These are phyloP conservation scores for Epicauta chinensis DNA, from an alignment of 1,140 invertebrate species.

Conservation along the genomic window DNA sequence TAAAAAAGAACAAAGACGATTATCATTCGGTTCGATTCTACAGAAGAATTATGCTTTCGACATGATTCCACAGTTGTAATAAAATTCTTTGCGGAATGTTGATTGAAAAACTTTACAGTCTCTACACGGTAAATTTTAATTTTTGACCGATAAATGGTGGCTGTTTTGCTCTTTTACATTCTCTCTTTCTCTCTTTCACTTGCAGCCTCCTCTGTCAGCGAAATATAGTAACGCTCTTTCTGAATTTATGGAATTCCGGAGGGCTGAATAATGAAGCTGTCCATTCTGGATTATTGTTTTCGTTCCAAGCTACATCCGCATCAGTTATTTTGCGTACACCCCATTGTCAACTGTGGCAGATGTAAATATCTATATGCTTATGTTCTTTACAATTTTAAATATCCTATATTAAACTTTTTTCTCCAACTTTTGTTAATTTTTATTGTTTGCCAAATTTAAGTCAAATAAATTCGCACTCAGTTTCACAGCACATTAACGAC, in stretches of 20 bases:
- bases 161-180: too few species aligned
- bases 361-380: not conserved
- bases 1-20: too few species aligned
- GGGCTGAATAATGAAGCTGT: conserved; percentile 13
- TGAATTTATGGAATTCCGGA: conserved; percentile 11
- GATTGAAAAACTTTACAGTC: conserved; percentile 14
- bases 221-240: conserved; percentile 2
- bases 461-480: too few species aligned
- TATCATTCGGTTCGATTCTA: conserved; percentile 7
- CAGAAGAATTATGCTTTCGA: conserved; percentile 10
- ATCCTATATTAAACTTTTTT: too few species aligned
- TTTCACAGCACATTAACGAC: too few species aligned
- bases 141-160: conserved; percentile 14
- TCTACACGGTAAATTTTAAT: conserved; percentile 14
- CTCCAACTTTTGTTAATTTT: too few species aligned
- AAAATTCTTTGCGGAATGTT: conserved; percentile 12
- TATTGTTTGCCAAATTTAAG: too few species aligned
- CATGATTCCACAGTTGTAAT: conserved; percentile 1
- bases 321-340: conserved; percentile 5
- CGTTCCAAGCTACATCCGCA: conserved; percentile 10
- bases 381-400: too few species aligned
- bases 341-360: conserved; percentile 8
- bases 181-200: too few species aligned
- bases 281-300: conserved; percentile 9
- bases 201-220: not conserved